Evolutionary conservation across 2,888 invertebrate genomes (phyloP).

Genomic region (Sarcophaga carnaria): DNA sequence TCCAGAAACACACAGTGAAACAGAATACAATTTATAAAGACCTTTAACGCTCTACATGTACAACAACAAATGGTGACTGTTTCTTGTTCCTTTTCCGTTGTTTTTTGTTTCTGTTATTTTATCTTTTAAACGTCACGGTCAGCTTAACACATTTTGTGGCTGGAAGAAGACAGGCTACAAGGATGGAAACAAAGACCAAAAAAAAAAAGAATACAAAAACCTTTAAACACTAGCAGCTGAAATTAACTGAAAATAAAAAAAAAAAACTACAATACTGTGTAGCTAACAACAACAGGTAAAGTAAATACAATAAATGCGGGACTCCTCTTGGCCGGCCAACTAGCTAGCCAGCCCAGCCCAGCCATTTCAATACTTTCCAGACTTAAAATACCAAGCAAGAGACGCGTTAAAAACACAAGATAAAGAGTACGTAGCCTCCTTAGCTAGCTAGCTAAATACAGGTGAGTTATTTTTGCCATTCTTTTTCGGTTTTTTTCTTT

Average conservation of each 20-base stretch:
- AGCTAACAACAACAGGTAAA: constrained; percentile 57
- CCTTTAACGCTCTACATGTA: not conserved
- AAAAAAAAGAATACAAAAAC: constrained; percentile 10
- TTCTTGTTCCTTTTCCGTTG: not conserved
- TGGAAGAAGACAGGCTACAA: not conserved
- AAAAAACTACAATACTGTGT: not conserved
- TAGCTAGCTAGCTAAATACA: constrained; percentile 44
- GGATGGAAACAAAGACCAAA: not conserved
- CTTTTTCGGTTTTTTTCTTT: not conserved
- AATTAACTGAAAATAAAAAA: constrained; percentile 26
- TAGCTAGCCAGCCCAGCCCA: not conserved
- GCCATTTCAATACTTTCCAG: not conserved
- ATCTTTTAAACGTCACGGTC: constrained; percentile 65
- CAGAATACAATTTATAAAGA: not conserved
- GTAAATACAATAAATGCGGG: constrained; percentile 21
- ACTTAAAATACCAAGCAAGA: not conserved
- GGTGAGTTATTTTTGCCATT: constrained; percentile 44
- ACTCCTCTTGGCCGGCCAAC: constrained; percentile 31
- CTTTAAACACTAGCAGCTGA: constrained; percentile 39
- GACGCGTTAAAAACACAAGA: not conserved
- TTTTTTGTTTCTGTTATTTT: constrained; percentile 48
- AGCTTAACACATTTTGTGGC: constrained; percentile 68
- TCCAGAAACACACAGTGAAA: not conserved
- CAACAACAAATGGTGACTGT: not conserved
- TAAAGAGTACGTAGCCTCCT: not conserved